Evolutionary conservation across 2,113 vertebrate species (phyloP), one percentile per base, ranked within the genome.

Genomic region (Percina caprodes): DNA sequence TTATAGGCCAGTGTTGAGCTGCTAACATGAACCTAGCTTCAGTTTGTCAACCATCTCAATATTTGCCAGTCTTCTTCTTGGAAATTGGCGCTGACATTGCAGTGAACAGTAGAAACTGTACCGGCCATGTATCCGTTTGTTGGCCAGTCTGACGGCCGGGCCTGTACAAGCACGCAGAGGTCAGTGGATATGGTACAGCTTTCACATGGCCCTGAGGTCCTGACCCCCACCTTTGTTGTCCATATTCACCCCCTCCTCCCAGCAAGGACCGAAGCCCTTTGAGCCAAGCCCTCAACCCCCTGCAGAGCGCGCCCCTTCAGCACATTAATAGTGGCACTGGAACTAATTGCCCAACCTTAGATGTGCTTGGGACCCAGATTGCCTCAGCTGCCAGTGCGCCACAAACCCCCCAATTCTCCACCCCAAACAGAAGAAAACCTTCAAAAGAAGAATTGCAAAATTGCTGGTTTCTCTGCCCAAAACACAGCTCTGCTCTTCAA

Each of bases 331-430:
- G 92, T 93, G 92, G 91, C 93, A 94, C 94, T 94, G 93, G 93
- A 95, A 95, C 92, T 94, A 93, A 95, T 95, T 94, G 93, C 85
- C 88, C 86, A 93, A 95, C 94, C 91, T 93, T 89, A 91, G 93
- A 94, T 93, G 92, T 92, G 92, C 92, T 91, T 93, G 89, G 90
- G 94, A 94, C 85, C 86, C 92, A 85, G 87, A 93, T 92, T 91
- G 91, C 90, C 85, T 93, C 91, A 90, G 89, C 92, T 93, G 91
- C 92, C 92, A 92, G 85, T 60, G 74, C 79, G 8, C 84, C 82
- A 85, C 88, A 83, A 85, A 82, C 87, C 90, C 85, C 91, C 85
- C 80, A 91, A 91, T 89, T 82, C 87, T 88, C 89, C 88, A 87
- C 80, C 90, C 82, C 74, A 79, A 92, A 86, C 82, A 88, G 68